Base-by-base conservation (phyloP, 2,113 vertebrate species). In the Limnothrissa miodon region DNA sequence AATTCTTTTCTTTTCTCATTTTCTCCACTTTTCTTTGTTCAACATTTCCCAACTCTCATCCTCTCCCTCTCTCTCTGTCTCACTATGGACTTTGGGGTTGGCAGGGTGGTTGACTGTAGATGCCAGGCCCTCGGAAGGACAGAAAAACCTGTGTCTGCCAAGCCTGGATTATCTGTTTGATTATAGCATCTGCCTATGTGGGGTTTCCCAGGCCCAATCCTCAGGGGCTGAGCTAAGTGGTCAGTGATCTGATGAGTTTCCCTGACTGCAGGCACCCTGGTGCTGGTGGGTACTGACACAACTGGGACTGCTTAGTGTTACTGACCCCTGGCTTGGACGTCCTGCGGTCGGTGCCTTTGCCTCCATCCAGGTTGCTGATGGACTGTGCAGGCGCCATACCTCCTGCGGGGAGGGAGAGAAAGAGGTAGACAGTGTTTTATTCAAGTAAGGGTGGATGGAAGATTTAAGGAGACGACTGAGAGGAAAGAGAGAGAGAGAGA, bases 321-420 rank as follows among this genome's bases (percentile, higher is more conserved):
- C 97, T 98, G 94, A 93, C 93, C 92, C 96, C 96, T 88, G 82
- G 91, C 93, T 94, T 90, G 85, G 95, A 95, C 83, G 92, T 94
- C 93, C 96, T 97, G 86, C 94, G 85, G 33, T 99, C 97, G 86
- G 92, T 90, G 56, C 93, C 88, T 91, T 96, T 98, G 87, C 88
- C 94, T 45, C 78, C 90, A 45, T 97, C 97, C 90, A 98, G 93
- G 85, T 95, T 96, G 91, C 96, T 96, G 42, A 95, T 91, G 84
- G 97, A 98, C 85, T 96, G 94, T 1, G 95, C 96, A 86, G 96
- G 97, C 53, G 95, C 94, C 86, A 97, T 86, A 0, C 96, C 90
- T 78, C 97, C 97, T 98, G 88, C 39, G 86, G 89, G 80, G 53
- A 79, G 53, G 56, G 44, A 86, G 4, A 87, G 48, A 70, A 78